Evolutionary conservation across 2,888 invertebrate genomes (phyloP), one percentile per base, ranked within the genome.

Genomic region (Amorpha juglandis): DNA sequence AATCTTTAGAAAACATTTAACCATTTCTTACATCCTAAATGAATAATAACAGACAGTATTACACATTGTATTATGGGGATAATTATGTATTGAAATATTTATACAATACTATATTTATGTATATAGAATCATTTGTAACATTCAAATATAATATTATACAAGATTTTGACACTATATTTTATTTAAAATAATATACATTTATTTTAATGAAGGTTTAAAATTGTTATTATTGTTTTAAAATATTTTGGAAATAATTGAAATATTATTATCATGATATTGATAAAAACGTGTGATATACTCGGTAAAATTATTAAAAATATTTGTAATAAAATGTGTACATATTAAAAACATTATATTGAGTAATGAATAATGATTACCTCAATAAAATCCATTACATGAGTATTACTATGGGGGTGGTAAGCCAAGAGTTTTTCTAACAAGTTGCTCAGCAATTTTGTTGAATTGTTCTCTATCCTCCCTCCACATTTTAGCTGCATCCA

Each of bases 401-500:
- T 33, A 6, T 65, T 21, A 72, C 77, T 84, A 83, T 0, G 78
- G 76, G 1, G 81, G 63, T 1, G 95, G 94, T 74, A 98, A 94
- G 35, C 97, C 97, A 58, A 99, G 94, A 0, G 99, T 98, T 92
- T 98, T 97, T 74, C 98, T 94, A 33, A 99, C 99, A 75, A 99
- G 95, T 82, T 96, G 95, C 84, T 98, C 97, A 4, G 99, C 99
- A 78, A 98, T 98, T 88, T 95, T 95, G 82, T 99, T 97, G 86
- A 99, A 99, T 86, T 99, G 97, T 14, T 96, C 95, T 14, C 99
- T 94, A 84, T 99, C 97, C 87, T 99, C 99, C 67, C 99, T 94
- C 99, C 99, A 99, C 97, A 99, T 99, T 92, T 99, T 99, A 0
- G 99, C 99, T 9, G 99, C 99, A 90, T 99, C 99, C 0, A 99